A percentile compares a stretch with the other conserved stretches of the same genome.
Conservation (phyloP, 2,888 invertebrate species). For the Pollenia griseotomentosa region DNA sequence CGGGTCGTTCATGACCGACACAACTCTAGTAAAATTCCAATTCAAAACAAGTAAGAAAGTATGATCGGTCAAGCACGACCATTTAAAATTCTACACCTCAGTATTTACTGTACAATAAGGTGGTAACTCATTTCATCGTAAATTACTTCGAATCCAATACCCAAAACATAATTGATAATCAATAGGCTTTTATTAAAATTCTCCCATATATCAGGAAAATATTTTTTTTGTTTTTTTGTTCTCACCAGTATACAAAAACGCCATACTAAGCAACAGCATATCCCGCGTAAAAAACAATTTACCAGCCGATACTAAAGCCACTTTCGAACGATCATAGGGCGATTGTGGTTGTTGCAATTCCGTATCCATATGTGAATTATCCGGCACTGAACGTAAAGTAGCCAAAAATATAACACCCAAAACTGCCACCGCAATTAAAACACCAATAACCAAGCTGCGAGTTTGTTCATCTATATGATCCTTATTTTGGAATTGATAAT, state of each 20-base stretch:
- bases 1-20: too few relatives aligned
- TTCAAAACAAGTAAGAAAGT: too few relatives aligned
- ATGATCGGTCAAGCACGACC: too few relatives aligned
- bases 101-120: too few relatives aligned
- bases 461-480: slow-evolving; percentile 89
- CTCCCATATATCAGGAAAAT: too few relatives aligned
- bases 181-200: too few relatives aligned
- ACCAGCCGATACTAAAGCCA: slow-evolving; percentile 90
- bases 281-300: slow-evolving; percentile 91
- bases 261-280: slow-evolving; percentile 93
- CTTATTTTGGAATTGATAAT: slow-evolving; percentile 93
- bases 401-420: slow-evolving; percentile 89
- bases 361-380: slow-evolving; percentile 80
- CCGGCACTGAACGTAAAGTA: slow-evolving; percentile 86
- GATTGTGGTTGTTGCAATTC: slow-evolving; percentile 83
- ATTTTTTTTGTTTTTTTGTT: not conserved
- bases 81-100: too few relatives aligned
- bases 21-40: too few relatives aligned
- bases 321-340: slow-evolving; percentile 83
- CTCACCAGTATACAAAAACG: slow-evolving; percentile 96
- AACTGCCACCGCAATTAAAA: slow-evolving; percentile 89
- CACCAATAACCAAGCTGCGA: slow-evolving; percentile 92
- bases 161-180: too few relatives aligned
- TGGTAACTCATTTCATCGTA: too few relatives aligned
- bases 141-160: too few relatives aligned